These are phyloP conservation scores for Enteromius paludinosus DNA, from an alignment of 2,797 vertebrate genomes.

Conservation along the genomic window DNA sequence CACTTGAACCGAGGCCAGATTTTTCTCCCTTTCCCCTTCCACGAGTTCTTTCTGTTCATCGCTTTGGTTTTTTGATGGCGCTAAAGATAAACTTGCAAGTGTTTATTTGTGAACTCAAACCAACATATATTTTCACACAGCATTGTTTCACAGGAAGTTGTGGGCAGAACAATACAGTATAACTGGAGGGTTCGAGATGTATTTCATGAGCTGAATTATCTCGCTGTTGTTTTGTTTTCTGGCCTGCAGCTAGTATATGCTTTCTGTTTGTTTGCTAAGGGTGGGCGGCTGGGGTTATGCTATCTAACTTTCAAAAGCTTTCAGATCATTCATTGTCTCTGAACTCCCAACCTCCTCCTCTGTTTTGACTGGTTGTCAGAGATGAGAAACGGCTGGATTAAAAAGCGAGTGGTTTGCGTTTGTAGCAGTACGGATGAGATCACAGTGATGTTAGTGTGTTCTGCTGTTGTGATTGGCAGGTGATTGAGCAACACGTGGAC, in stretches of 20 bases:
- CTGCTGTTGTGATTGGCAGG: conserved; percentile 74
- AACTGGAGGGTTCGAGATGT: neutral
- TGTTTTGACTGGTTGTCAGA: conserved; percentile 42
- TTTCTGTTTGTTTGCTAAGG: neutral
- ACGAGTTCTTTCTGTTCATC: neutral
- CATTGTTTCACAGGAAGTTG: conserved; percentile 24
- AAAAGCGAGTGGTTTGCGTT: neutral
- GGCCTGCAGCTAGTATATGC: conserved; percentile 5
- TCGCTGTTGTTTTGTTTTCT: neutral
- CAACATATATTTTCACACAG: neutral
- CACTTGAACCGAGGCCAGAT: neutral
- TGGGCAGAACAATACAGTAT: conserved; percentile 13
- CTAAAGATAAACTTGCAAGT: conserved; percentile 7
- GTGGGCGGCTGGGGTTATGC: conserved; percentile 19
- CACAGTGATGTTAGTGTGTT: neutral
- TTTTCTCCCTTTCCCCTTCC: neutral
- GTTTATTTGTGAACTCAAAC: conserved; percentile 29
- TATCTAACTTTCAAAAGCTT: conserved; percentile 36
- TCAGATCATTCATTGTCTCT: conserved; percentile 31
- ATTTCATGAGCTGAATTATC: neutral
- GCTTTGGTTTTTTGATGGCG: neutral
- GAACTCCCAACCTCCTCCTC: conserved; percentile 1
- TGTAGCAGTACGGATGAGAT: neutral
- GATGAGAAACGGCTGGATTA: neutral
- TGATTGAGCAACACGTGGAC: conserved; percentile 91